Evolutionary conservation across 1,140 invertebrate genomes (phyloP).

Genomic region (Brevipalpus yothersi): DNA sequence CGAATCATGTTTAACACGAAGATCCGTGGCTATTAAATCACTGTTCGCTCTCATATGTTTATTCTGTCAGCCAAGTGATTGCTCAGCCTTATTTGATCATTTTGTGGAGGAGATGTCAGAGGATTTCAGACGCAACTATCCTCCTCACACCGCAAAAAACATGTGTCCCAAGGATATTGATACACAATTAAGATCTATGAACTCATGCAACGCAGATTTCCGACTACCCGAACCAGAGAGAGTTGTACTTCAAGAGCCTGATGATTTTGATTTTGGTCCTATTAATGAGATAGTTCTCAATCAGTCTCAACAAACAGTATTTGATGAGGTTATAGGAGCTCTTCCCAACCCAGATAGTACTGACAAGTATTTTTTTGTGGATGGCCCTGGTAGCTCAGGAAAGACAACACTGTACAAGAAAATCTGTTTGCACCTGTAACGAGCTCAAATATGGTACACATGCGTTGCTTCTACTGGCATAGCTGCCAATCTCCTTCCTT

Average conservation of each 20-base stretch:
- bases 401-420: constrained; percentile 18
- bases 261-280: neutral
- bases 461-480: neutral
- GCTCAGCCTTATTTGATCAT: neutral
- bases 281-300: no score
- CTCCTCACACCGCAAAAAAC: neutral
- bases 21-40: neutral
- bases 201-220: neutral
- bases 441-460: constrained; percentile 12
- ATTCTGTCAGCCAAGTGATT: neutral
- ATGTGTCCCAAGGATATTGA: neutral
- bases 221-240: neutral
- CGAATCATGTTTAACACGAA: neutral
- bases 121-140: neutral
- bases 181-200: neutral
- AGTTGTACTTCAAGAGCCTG: neutral
- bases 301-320: no score
- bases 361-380: constrained; percentile 10
- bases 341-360: constrained; percentile 7
- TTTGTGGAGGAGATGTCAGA: neutral
- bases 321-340: neutral
- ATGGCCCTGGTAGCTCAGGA: constrained; percentile 15
- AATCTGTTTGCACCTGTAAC: constrained; percentile 9
- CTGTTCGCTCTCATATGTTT: neutral
- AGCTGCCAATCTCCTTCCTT: neutral